phyloP scores from a whole-genome alignment of 2,113 vertebrate genomes.

The Lampris incognitus region DNA sequence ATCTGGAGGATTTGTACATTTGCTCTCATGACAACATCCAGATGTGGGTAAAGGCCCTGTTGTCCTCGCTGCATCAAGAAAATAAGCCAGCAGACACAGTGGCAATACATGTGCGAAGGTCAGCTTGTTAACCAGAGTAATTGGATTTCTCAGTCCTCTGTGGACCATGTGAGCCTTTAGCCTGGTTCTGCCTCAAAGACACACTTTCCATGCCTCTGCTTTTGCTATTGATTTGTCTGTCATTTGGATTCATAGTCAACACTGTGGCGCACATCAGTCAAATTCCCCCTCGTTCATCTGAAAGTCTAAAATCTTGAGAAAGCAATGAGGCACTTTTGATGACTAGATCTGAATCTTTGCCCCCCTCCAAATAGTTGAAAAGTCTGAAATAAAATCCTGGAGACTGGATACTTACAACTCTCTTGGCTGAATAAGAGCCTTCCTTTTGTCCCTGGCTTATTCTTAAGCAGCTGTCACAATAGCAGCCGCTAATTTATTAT shows the following conservation, averaged over 20 bases:
- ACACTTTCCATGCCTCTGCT: slow-evolving; percentile 51
- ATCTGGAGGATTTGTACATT: neutral
- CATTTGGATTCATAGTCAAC: slow-evolving; percentile 61
- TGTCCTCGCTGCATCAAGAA: slow-evolving; percentile 65
- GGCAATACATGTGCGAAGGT: slow-evolving; percentile 77
- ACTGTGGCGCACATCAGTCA: slow-evolving; percentile 43
- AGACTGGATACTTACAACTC: neutral
- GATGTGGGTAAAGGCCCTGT: slow-evolving; percentile 55
- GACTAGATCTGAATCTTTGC: slow-evolving; percentile 6
- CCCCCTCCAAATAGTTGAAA: neutral
- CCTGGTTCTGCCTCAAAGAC: slow-evolving; percentile 33
- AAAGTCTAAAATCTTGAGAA: slow-evolving; percentile 31
- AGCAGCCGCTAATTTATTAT: neutral
- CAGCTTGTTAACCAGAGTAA: slow-evolving; percentile 83
- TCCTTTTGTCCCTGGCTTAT: neutral
- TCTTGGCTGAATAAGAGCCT: neutral
- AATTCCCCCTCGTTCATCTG: slow-evolving; percentile 21
- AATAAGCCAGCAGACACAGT: slow-evolving; percentile 71
- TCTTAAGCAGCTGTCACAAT: slow-evolving; percentile 6
- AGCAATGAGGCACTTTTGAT: slow-evolving; percentile 20
- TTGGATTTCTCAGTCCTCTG: slow-evolving; percentile 75
- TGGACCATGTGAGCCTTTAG: slow-evolving; percentile 60
- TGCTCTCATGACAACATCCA: slow-evolving; percentile 71
- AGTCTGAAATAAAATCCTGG: neutral
- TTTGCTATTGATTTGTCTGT: slow-evolving; percentile 71